A percentile compares a stretch with the other conserved stretches of the same genome.
These are phyloP conservation scores for Drosophila simulans DNA, from an alignment of 1,140 invertebrate genomes.

Conservation along the genomic window DNA sequence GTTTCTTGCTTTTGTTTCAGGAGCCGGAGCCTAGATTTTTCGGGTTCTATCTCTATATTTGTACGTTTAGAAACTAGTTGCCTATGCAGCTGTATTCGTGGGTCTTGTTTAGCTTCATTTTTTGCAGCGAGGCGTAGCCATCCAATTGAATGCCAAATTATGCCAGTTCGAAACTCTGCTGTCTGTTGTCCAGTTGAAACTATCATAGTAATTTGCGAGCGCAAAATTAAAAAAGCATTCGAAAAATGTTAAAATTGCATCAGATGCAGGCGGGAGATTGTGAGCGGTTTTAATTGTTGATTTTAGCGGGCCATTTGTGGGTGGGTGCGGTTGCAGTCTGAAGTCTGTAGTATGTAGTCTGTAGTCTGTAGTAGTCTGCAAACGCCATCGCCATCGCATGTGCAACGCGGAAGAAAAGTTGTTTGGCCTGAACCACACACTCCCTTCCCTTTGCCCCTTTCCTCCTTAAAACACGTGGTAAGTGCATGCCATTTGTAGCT, in stretches of 20 bases:
- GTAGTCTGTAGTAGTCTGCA: conserved; percentile 6
- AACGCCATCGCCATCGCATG: conserved; percentile 56
- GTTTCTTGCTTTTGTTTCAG: conserved; percentile 31
- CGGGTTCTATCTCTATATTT: conserved; percentile 37
- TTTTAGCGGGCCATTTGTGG: conserved; percentile 69
- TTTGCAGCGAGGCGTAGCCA: conserved; percentile 50
- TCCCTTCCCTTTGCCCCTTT: conserved; percentile 4
- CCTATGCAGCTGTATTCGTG: conserved; percentile 61
- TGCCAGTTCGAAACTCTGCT: conserved; percentile 50
- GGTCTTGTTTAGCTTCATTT: conserved; percentile 5
- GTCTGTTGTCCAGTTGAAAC: conserved; percentile 32
- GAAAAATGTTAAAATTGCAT: conserved; percentile 79
- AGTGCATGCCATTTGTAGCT: conserved; percentile 68
- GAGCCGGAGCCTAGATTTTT: conserved; percentile 39
- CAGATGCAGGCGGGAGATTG: conserved; percentile 62
- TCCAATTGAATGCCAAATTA: conserved; percentile 71
- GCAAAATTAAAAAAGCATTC: conserved; percentile 70
- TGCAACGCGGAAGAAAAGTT: conserved; percentile 82
- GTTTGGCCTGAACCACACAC: conserved; percentile 51
- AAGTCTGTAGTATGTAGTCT: conserved; percentile 1
- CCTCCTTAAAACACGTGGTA: conserved; percentile 27
- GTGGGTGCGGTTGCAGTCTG: conserved; percentile 61
- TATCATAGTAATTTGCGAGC: conserved; percentile 60
- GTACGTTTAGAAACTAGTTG: conserved; percentile 63
- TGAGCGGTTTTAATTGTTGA: conserved; percentile 78